Evolutionary conservation across 1,140 invertebrate species (phyloP).

Genomic region (Pteromalus puparum): DNA sequence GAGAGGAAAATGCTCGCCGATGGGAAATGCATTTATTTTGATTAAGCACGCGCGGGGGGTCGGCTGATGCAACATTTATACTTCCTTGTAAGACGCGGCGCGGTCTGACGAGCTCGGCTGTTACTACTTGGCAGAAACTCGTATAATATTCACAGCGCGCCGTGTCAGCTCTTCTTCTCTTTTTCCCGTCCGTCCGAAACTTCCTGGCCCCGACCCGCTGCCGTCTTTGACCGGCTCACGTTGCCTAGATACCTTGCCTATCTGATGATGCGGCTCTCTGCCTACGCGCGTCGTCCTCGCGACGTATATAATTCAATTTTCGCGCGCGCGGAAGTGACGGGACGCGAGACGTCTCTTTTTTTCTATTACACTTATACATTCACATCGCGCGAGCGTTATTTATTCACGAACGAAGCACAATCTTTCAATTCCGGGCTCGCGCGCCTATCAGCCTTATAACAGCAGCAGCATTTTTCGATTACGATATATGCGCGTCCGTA

Average conservation of each 20-base stretch:
- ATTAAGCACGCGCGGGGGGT: neutral
- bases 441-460: neutral
- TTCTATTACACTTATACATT: too few species aligned
- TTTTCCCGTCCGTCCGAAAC: neutral
- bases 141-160: too few species aligned
- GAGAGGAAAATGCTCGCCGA: neutral
- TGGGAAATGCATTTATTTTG: slow-evolving; percentile 28
- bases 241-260: slow-evolving; percentile 34
- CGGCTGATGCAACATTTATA: too few species aligned
- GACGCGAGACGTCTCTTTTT: too few species aligned
- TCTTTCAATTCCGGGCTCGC: neutral
- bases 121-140: neutral
- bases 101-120: neutral
- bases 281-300: neutral
- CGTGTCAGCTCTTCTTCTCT: too few species aligned
- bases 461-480: neutral
- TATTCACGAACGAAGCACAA: too few species aligned
- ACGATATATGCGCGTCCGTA: neutral
- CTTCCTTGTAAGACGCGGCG: neutral
- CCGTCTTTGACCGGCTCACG: neutral
- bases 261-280: neutral
- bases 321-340: too few species aligned
- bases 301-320: slow-evolving; percentile 4
- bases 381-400: too few species aligned
- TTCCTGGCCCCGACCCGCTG: neutral